Conservation (phyloP, 92 coral and sea anemone genomes). For the Phenganax stokvisi region DNA sequence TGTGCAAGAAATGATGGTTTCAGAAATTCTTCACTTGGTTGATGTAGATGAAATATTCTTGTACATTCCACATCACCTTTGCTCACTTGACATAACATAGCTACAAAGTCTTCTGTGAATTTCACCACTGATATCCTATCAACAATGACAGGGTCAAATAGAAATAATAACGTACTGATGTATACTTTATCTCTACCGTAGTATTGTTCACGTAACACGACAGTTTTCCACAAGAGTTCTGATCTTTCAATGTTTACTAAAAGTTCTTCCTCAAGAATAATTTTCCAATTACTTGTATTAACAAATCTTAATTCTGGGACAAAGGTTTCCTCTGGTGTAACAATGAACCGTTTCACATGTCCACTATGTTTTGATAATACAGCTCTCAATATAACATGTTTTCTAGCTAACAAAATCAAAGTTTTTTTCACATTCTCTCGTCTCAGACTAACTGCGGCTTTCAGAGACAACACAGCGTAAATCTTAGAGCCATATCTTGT, state of each 20-base stretch:
- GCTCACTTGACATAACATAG: constrained; percentile 16
- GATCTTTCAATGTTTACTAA: neutral
- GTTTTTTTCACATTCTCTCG: constrained; percentile 13
- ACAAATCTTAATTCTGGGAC: constrained; percentile 31
- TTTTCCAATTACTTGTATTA: constrained; percentile 25
- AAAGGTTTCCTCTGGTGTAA: neutral
- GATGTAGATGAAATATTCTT: neutral
- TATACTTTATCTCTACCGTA: neutral
- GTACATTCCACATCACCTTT: constrained; percentile 16
- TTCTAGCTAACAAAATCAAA: constrained; percentile 22
- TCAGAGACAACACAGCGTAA: constrained; percentile 21
- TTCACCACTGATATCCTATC: constrained; percentile 17
- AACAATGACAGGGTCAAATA: constrained; percentile 30
- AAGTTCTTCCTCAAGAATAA: constrained; percentile 24
- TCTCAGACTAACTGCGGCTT: constrained; percentile 14
- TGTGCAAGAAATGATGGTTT: neutral
- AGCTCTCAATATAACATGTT: constrained; percentile 20
- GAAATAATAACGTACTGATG: constrained; percentile 10
- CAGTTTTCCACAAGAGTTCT: constrained; percentile 18
- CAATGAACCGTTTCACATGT: constrained; percentile 10
- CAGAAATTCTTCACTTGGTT: constrained; percentile 6
- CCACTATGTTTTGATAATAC: neutral
- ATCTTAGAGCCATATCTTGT: neutral
- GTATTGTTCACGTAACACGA: constrained; percentile 21
- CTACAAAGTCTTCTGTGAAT: constrained; percentile 17